Evolutionary conservation across 2,888 invertebrate species (phyloP).

Genomic region (Neuroscelio doddi): DNA sequence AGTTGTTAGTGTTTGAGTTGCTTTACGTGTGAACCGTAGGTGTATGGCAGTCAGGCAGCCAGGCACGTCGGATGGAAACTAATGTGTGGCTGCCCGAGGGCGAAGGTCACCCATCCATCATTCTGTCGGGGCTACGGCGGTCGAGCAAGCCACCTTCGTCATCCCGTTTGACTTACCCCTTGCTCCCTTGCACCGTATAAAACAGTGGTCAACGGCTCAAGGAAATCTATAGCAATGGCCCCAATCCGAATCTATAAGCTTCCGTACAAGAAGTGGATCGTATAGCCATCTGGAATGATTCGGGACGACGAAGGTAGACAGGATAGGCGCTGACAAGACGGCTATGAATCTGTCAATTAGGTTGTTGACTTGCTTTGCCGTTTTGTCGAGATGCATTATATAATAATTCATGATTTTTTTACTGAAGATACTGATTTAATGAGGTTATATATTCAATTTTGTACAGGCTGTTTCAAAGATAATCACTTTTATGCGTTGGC

Average conservation of each 20-base stretch:
- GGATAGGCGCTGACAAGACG: slow-evolving; percentile 2
- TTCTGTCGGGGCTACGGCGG: slow-evolving; percentile 30
- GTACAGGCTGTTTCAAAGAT: neutral
- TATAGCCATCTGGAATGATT: slow-evolving; percentile 1
- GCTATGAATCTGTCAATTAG: slow-evolving; percentile 12
- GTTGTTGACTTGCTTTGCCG: neutral
- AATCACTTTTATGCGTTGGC: too few species aligned
- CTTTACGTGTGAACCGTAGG: slow-evolving; percentile 14
- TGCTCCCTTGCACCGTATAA: slow-evolving; percentile 15
- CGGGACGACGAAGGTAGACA: slow-evolving; percentile 1
- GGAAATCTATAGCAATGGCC: slow-evolving; percentile 11
- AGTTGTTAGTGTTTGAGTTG: slow-evolving; percentile 45
- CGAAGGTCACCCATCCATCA: slow-evolving; percentile 59
- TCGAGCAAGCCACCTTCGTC: slow-evolving; percentile 50
- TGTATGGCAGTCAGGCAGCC: slow-evolving; percentile 38
- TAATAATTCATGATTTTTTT: neutral
- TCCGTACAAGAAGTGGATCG: slow-evolving; percentile 9
- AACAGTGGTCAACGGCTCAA: slow-evolving; percentile 13
- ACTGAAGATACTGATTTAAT: neutral
- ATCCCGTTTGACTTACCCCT: slow-evolving; percentile 45
- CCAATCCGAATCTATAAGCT: slow-evolving; percentile 1
- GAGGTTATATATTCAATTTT: slow-evolving; percentile 5
- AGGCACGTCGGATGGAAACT: slow-evolving; percentile 55
- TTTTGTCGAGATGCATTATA: neutral
- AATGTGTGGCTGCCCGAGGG: slow-evolving; percentile 54